Evolutionary conservation across 1,140 invertebrate species (phyloP).

Genomic region (Branchinecta lindahli): DNA sequence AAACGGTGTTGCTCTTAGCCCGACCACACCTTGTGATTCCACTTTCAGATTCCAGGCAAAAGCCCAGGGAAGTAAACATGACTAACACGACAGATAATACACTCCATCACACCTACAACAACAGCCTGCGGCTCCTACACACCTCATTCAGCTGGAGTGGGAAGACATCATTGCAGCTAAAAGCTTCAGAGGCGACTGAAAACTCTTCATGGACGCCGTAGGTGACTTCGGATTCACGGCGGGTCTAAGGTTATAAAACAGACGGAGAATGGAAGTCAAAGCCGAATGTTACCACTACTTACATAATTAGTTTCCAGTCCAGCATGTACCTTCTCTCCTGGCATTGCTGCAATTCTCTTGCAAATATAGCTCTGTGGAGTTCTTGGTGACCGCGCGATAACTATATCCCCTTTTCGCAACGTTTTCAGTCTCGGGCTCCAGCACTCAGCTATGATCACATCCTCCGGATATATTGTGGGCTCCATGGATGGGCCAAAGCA

Average conservation of each 20-base stretch:
- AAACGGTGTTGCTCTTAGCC: too few relatives aligned
- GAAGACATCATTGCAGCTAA: constrained; percentile 18
- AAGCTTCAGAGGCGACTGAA: neutral
- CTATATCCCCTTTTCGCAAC: constrained; percentile 56
- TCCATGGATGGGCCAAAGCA: constrained; percentile 80
- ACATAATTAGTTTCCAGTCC: constrained; percentile 23
- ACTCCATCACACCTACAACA: too few relatives aligned
- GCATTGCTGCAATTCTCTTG: constrained; percentile 53
- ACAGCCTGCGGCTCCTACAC: too few relatives aligned
- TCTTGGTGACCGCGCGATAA: constrained; percentile 59
- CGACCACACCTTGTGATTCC: too few relatives aligned
- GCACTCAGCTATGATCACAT: constrained; percentile 65
- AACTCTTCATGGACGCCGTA: neutral
- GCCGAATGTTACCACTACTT: constrained; percentile 14
- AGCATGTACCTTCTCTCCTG: constrained; percentile 48
- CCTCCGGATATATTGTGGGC: constrained; percentile 61
- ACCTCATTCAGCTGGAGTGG: too few relatives aligned
- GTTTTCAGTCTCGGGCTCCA: constrained; percentile 45
- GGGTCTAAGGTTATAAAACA: too few relatives aligned
- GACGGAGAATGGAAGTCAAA: neutral
- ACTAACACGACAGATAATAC: too few relatives aligned
- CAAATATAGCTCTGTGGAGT: constrained; percentile 66
- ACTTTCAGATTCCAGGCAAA: too few relatives aligned
- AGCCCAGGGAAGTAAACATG: too few relatives aligned
- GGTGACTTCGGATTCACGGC: too few relatives aligned